phyloP scores from a whole-genome alignment of 2,888 invertebrate species.

The Antitype chi region DNA sequence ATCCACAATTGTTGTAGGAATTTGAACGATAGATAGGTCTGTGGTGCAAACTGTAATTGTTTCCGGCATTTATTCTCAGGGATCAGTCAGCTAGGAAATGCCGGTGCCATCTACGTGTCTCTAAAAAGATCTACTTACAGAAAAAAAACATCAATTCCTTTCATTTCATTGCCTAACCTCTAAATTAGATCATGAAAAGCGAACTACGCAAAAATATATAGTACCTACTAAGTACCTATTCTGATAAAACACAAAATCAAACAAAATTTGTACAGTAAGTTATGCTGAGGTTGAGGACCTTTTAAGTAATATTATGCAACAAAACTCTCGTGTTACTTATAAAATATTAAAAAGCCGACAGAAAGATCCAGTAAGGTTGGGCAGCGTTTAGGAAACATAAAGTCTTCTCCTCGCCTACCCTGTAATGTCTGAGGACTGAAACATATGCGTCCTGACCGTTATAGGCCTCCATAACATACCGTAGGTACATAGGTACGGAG shows the following conservation, averaged over 20 bases:
- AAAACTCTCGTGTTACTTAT: no score
- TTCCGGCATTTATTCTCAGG: no score
- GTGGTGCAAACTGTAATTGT: no score
- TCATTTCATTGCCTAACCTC: background rate
- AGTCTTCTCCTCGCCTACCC: background rate
- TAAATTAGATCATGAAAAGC: background rate
- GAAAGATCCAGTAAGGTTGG: background rate
- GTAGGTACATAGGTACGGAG: background rate
- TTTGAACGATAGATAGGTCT: no score
- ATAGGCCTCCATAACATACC: background rate
- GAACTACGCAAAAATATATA: background rate
- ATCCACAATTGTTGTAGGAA: no score
- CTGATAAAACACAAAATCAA: no score
- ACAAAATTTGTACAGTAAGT: no score
- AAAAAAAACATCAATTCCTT: background rate
- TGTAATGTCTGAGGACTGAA: background rate
- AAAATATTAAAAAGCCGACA: background rate
- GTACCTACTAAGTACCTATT: no score
- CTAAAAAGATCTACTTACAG: background rate
- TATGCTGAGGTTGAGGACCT: no score
- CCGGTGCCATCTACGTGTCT: no score
- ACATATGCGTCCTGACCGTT: background rate
- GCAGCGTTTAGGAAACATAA: background rate
- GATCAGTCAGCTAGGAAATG: no score
- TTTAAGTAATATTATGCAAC: no score